Conservation (phyloP, 2,113 vertebrate species). For the Notiomystis cincta region DNA sequence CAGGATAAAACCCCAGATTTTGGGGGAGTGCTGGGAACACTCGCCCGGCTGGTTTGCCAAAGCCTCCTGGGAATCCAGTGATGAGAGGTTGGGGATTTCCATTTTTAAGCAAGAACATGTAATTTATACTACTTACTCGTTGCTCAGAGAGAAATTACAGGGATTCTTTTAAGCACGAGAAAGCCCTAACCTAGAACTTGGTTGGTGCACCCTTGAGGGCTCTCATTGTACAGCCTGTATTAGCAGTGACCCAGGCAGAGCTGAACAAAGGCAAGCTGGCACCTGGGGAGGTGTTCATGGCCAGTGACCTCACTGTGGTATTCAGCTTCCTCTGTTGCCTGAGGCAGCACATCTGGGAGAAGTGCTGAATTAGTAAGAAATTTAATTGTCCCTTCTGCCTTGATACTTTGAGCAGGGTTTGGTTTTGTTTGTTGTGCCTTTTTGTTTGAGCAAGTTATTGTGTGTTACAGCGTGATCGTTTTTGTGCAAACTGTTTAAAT, state of each 20-base stretch:
- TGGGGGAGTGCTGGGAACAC: background rate
- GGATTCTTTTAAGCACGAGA: background rate
- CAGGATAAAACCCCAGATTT: accelerated
- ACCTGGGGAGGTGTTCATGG: background rate
- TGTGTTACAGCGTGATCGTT: accelerated
- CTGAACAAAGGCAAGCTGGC: background rate
- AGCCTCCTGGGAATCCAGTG: background rate
- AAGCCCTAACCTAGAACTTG: background rate
- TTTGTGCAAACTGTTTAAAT: background rate
- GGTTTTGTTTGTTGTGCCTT: background rate
- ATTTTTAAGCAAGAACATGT: background rate
- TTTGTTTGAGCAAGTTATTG: background rate
- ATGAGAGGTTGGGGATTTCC: background rate
- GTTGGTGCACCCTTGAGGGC: background rate
- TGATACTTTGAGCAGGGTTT: background rate
- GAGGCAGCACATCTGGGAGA: background rate
- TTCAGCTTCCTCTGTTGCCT: background rate
- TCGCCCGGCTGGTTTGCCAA: background rate
- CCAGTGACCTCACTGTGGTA: background rate
- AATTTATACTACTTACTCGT: background rate
- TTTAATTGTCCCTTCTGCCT: background rate
- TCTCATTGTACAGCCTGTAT: background rate
- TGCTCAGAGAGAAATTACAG: background rate
- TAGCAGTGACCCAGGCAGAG: background rate
- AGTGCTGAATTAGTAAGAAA: background rate